These are phyloP conservation scores for Phalacrocorax carbo DNA, from an alignment of 2,113 vertebrate species.

Conservation along the genomic window DNA sequence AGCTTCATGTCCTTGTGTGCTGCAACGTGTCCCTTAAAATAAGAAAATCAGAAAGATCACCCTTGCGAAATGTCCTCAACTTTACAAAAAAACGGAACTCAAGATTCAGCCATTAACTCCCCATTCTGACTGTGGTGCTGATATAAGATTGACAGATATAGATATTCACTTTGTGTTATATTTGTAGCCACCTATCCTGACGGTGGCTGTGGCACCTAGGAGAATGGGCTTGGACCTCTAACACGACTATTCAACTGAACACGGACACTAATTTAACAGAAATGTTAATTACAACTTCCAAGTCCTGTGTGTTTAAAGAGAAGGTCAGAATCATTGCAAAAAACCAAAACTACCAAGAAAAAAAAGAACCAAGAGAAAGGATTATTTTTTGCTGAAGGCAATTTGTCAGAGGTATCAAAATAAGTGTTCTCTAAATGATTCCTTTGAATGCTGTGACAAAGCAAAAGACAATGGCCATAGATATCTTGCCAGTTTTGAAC, in stretches of 20 bases:
- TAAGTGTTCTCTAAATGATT: background rate
- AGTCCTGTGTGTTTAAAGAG: background rate
- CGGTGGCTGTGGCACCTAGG: background rate
- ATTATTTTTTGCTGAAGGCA: background rate
- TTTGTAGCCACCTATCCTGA: background rate
- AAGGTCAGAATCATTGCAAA: background rate
- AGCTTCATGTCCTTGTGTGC: background rate
- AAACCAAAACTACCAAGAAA: background rate
- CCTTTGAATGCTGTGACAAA: background rate
- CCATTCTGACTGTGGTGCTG: background rate
- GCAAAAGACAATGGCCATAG: too few species aligned
- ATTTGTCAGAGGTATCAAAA: background rate
- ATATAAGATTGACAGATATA: accelerated
- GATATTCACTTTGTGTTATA: background rate
- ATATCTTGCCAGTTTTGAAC: background rate
- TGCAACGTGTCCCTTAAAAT: background rate
- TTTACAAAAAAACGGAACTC: background rate
- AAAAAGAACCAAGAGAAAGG: background rate
- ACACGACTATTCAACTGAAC: background rate
- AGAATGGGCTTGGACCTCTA: background rate
- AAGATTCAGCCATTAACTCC: background rate
- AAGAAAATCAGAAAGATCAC: background rate
- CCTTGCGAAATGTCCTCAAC: background rate
- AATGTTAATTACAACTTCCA: background rate
- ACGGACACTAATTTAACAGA: background rate